A percentile compares a stretch with the other conserved stretches of the same genome.
phyloP scores from a whole-genome alignment of 2,888 invertebrate species.

The Blastobasis adustella region DNA sequence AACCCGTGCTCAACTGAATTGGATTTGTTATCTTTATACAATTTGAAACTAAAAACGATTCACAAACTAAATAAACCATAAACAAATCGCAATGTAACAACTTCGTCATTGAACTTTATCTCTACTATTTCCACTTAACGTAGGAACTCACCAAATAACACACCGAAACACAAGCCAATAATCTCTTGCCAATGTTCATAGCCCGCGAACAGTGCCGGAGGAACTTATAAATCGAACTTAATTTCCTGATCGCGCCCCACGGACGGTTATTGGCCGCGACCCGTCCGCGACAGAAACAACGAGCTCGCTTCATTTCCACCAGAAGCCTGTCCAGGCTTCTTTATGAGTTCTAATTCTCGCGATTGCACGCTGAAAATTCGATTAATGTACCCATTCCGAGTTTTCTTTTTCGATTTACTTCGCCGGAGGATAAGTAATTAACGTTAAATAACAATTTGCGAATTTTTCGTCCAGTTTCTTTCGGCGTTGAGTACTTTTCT shows the following conservation, averaged over 20 bases:
- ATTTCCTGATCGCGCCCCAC: constrained; percentile 27
- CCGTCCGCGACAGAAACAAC: constrained; percentile 17
- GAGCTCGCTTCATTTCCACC: constrained; percentile 33
- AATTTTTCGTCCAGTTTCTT: constrained; percentile 5
- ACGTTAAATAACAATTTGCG: constrained; percentile 8
- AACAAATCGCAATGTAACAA: too few species aligned
- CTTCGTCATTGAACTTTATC: too few species aligned
- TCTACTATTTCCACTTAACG: too few species aligned
- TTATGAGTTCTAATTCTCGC: constrained; percentile 50
- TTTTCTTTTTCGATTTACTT: constrained; percentile 15
- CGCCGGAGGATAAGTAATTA: constrained; percentile 20
- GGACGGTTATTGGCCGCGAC: constrained; percentile 41
- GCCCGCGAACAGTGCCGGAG: neutral
- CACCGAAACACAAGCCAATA: too few species aligned
- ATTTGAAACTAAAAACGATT: too few species aligned
- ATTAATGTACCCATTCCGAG: constrained; percentile 41
- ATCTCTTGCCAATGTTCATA: too few species aligned
- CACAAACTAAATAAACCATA: too few species aligned
- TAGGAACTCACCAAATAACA: too few species aligned
- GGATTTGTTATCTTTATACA: too few species aligned
- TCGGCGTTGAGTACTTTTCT: neutral
- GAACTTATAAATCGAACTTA: constrained; percentile 39
- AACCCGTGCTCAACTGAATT: too few species aligned
- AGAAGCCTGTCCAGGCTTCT: constrained; percentile 36
- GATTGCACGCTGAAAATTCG: constrained; percentile 48